Conservation (phyloP, 2,888 invertebrate genomes). For the Trachelus stipa region DNA sequence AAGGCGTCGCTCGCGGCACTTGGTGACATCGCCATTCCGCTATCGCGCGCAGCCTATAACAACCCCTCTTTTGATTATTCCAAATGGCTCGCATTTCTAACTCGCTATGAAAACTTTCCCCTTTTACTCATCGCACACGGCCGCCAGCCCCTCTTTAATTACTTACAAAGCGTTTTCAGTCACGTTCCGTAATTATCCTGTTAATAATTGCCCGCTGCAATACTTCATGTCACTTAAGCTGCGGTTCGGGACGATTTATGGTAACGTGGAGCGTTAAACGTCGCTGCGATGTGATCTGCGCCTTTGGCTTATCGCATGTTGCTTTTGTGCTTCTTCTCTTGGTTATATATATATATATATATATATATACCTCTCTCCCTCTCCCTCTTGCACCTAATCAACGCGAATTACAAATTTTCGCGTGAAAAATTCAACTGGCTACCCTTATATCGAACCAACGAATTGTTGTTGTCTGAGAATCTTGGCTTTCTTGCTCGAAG, state of each 20-base stretch:
- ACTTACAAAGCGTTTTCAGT: conserved; percentile 39
- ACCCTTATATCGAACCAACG: no score
- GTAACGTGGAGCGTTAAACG: no score
- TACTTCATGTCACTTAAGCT: no score
- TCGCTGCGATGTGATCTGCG: no score
- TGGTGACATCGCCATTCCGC: conserved; percentile 49
- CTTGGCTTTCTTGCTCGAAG: no score
- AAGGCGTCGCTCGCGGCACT: conserved; percentile 41
- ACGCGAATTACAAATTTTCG: no score
- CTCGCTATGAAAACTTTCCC: no score
- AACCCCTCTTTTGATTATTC: background rate
- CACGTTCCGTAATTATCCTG: conserved; percentile 38
- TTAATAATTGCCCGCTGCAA: conserved; percentile 27
- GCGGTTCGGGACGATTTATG: no score
- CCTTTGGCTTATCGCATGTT: conserved; percentile 4
- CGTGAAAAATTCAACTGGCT: no score
- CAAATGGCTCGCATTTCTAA: no score
- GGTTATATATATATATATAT: no score
- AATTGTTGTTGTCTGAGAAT: no score
- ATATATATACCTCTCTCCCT: background rate
- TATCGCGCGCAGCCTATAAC: background rate
- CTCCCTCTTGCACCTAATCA: background rate
- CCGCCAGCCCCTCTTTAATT: conserved; percentile 31
- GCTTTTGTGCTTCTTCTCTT: background rate
- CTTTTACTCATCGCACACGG: background rate